Percentiles rank a stretch among this genome's conserved stretches.
These are phyloP conservation scores for Sitobion miscanthi DNA, from an alignment of 1,140 invertebrate species.

Conservation along the genomic window DNA sequence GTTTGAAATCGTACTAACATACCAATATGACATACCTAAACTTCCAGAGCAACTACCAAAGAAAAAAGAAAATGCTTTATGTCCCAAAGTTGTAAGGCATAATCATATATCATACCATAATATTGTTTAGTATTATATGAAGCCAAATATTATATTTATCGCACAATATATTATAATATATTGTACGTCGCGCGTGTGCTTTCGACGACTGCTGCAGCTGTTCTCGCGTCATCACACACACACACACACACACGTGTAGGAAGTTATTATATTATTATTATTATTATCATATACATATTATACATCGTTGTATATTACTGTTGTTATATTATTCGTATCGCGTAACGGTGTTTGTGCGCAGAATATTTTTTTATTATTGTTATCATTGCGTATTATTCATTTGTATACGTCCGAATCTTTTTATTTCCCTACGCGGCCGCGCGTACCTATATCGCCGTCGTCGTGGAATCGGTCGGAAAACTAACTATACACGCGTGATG, in stretches of 20 bases:
- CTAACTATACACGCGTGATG: neutral
- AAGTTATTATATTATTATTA: neutral
- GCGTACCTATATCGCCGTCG: neutral
- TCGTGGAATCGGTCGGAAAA: constrained; percentile 25
- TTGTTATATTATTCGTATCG: constrained; percentile 30
- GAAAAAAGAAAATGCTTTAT: neutral
- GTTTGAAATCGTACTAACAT: too few species aligned
- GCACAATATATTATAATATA: neutral
- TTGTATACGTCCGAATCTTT: neutral
- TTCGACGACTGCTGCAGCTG: neutral
- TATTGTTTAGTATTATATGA: neutral
- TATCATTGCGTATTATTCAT: neutral
- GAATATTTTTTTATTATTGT: constrained; percentile 15
- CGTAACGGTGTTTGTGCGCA: constrained; percentile 14
- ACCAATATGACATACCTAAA: too few species aligned
- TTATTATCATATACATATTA: neutral
- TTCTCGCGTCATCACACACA: neutral
- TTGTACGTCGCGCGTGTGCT: neutral
- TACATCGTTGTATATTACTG: neutral
- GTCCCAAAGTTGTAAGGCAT: neutral
- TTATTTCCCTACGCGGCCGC: neutral
- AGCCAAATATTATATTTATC: neutral
- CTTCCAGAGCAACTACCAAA: neutral
- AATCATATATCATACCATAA: neutral
- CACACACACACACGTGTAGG: neutral